Conservation (phyloP, 2,888 invertebrate genomes). For the Eupithecia insigniata region DNA sequence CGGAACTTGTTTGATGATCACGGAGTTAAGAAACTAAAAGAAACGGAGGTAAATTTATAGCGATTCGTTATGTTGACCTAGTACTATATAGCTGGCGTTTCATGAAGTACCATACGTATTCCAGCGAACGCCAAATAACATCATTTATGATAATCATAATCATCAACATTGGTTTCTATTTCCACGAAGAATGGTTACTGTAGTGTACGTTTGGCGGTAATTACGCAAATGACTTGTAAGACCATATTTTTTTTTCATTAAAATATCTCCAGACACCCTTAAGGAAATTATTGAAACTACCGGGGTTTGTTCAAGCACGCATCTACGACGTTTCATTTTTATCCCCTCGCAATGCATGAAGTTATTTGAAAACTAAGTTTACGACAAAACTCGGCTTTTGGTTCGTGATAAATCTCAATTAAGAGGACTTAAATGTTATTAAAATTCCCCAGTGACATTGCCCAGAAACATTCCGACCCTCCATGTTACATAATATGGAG, state of each 20-base stretch:
- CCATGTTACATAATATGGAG: slow-evolving; percentile 19
- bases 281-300: neutral
- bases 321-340: neutral
- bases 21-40: slow-evolving; percentile 21
- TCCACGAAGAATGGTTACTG: neutral
- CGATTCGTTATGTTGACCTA: slow-evolving; percentile 21
- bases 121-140: neutral
- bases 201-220: neutral
- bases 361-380: slow-evolving; percentile 9
- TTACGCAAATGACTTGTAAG: neutral
- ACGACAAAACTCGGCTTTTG: slow-evolving; percentile 3
- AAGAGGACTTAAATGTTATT: slow-evolving; percentile 20
- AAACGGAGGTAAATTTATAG: slow-evolving; percentile 18
- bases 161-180: neutral
- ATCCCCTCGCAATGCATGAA: slow-evolving; percentile 7
- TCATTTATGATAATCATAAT: neutral
- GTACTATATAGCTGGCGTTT: neutral
- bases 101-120: neutral
- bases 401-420: slow-evolving; percentile 8
- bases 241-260: neutral
- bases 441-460: slow-evolving; percentile 41
- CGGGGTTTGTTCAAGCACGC: neutral
- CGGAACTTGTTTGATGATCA: slow-evolving; percentile 25
- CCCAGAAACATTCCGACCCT: slow-evolving; percentile 43
- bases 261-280: neutral